Evolutionary conservation across 2,113 vertebrate species (phyloP).

Genomic region (Etia nguti): DNA sequence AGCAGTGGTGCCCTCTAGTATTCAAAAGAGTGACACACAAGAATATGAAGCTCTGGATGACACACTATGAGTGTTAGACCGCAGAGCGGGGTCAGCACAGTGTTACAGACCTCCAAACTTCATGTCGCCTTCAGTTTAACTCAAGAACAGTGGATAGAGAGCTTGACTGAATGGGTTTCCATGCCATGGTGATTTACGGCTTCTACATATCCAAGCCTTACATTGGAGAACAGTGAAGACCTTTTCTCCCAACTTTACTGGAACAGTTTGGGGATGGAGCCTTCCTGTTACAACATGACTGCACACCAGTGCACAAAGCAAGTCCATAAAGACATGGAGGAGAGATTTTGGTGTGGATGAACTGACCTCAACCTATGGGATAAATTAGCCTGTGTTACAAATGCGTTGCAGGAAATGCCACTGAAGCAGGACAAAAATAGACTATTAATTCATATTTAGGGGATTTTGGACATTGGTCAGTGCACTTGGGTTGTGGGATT

Average conservation of each 20-base stretch:
- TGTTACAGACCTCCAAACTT: not conserved
- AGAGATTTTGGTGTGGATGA: not conserved
- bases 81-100: not conserved
- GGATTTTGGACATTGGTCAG: not conserved
- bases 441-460: not conserved
- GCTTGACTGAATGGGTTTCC: not conserved
- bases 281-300: not conserved
- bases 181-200: not conserved
- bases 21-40: not conserved
- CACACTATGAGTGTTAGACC: not conserved
- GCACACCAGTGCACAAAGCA: not conserved
- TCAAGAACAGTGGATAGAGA: not conserved
- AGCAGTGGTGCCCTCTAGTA: constrained; percentile 36
- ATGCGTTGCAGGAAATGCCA: not conserved
- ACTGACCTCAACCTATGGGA: not conserved
- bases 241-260: not conserved
- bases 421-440: not conserved
- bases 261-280: not conserved
- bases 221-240: not conserved
- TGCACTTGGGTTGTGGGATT: not conserved
- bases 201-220: not conserved
- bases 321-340: not conserved
- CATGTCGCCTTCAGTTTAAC: not conserved
- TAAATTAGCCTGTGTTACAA: not conserved
- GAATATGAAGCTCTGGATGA: not conserved